phyloP scores from a whole-genome alignment of 2,888 invertebrate genomes.

The Ditula angustiorana region DNA sequence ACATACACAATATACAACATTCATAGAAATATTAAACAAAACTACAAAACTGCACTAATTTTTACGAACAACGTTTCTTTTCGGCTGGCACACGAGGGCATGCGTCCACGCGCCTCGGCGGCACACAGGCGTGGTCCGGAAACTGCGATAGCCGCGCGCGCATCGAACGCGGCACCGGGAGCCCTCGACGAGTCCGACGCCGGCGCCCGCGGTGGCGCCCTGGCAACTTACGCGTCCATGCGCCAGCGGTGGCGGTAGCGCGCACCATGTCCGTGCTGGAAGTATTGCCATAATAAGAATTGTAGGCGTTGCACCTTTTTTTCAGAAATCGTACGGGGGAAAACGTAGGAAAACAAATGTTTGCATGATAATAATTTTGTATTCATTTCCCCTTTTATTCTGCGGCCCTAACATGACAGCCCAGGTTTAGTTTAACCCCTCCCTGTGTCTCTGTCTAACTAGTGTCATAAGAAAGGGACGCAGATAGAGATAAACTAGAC shows the following conservation, averaged over 20 bases:
- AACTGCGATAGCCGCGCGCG: conserved; percentile 60
- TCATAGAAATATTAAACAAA: neutral
- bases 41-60: neutral
- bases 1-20: neutral
- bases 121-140: conserved; percentile 60
- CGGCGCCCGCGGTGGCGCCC: conserved; percentile 53
- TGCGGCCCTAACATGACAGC: no score
- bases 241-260: conserved; percentile 60
- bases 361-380: no score
- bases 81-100: conserved; percentile 57
- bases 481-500: no score
- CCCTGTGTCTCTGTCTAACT: no score
- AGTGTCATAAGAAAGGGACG: no score
- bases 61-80: conserved; percentile 27
- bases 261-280: conserved; percentile 68
- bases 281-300: conserved; percentile 16
- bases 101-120: conserved; percentile 71
- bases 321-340: no score
- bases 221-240: conserved; percentile 71
- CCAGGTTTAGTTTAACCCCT: no score
- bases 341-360: no score
- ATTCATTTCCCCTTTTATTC: no score
- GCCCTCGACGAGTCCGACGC: conserved; percentile 64
- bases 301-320: neutral
- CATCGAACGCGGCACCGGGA: conserved; percentile 71